Evolutionary conservation across 2,797 vertebrate species (phyloP), one percentile per base, ranked within the genome.

Genomic region (Hyperoplus immaculatus): DNA sequence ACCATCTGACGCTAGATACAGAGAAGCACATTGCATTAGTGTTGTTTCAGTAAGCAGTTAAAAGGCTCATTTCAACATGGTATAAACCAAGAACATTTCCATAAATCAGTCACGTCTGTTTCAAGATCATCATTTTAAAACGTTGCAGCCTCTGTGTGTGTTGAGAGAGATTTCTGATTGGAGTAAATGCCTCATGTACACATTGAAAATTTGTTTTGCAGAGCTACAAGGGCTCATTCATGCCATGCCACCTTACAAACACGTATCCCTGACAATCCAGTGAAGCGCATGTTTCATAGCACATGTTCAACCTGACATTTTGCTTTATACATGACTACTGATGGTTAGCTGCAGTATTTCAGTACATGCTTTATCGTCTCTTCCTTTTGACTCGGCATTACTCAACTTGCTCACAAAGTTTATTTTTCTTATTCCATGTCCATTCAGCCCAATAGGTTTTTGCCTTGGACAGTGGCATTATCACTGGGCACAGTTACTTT

Each of bases 1-100:
- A 69, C 10, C 78, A 77, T 83, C 36, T 39, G 50, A 53, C 0
- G 1, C 29, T 41, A n/a, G 29, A 54, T 50, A 60, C 53, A 75
- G 10, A 71, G 43, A 68, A 58, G 1, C n/a, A 36, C 4, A 61
- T 41, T 68, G 59, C 39, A 29, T 61, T 38, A 10, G 45, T 45
- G 43, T 12, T 69, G 10, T 70, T 42, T 67, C 8, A 62, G 8
- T 39, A 38, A 60, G 56, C 18, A 64, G 16, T 57, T n/a, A 56
- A 45, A 8, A 3, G 8, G 6, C 59, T 64, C 21, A 4, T 54
- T 74, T 65, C 15, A 47, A 53, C 10, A 16, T 64, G 10, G 16
- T 51, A 1, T 65, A 65, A 47, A 50, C 9, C 46, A 39, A 41
- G 39, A 58, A 41, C 9, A 21, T 18, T 4, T 12, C 5, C 45